Evolutionary conservation across 2,113 vertebrate species (phyloP).

Genomic region (Micromys minutus): DNA sequence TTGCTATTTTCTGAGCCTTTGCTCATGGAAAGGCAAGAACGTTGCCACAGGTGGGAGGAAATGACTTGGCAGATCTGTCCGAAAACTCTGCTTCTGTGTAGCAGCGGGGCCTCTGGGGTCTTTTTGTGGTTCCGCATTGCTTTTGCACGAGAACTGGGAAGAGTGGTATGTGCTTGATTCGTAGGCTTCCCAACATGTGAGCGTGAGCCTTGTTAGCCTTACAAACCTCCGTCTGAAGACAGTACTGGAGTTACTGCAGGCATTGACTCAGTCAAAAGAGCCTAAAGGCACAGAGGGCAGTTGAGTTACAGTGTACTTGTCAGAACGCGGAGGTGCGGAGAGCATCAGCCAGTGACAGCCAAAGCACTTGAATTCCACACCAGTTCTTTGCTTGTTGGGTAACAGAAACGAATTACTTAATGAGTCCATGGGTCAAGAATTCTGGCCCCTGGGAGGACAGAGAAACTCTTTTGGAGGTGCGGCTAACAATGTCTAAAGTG

Average conservation of each 20-base stretch:
- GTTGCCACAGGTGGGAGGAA: constrained; percentile 74
- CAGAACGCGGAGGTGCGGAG: neutral
- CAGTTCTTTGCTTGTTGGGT: neutral
- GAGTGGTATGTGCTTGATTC: neutral
- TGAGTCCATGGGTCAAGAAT: neutral
- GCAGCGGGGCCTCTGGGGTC: neutral
- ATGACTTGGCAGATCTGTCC: constrained; percentile 13
- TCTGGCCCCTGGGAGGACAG: neutral
- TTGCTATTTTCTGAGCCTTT: constrained; percentile 57
- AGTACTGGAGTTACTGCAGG: neutral
- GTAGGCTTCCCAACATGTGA: neutral
- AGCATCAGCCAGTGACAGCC: neutral
- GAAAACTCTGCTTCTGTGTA: neutral
- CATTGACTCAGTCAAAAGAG: constrained; percentile 9
- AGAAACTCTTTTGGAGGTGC: neutral
- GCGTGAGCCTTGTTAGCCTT: neutral
- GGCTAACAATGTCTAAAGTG: neutral
- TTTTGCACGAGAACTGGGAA: neutral
- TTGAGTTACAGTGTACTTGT: neutral
- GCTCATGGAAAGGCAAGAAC: constrained; percentile 40
- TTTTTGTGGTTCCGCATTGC: neutral
- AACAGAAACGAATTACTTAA: neutral
- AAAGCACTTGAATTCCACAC: neutral
- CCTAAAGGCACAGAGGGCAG: neutral
- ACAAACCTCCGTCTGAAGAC: neutral